A percentile compares a stretch with the other conserved stretches of the same genome.
These are phyloP conservation scores for Vulpes vulpes DNA, from an alignment of 2,113 vertebrate genomes.

Conservation along the genomic window DNA sequence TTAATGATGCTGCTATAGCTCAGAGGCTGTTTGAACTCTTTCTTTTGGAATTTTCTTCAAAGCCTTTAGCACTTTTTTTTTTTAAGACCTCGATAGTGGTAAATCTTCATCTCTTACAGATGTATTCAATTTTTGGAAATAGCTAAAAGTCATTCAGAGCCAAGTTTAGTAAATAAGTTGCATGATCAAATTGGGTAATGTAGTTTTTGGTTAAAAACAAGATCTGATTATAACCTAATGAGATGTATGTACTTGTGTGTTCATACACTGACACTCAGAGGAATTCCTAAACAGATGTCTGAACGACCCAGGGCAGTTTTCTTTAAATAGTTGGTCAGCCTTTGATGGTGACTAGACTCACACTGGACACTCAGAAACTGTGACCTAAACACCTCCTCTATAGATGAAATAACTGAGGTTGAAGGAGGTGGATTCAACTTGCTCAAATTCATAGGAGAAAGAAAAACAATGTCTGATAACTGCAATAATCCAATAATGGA, in stretches of 20 bases:
- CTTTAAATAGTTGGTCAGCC: background rate
- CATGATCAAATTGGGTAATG: slow-evolving; percentile 30
- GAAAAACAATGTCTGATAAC: background rate
- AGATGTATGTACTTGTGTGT: background rate
- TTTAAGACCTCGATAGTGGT: background rate
- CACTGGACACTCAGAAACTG: background rate
- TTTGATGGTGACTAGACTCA: background rate
- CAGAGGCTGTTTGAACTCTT: background rate
- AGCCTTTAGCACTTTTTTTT: background rate
- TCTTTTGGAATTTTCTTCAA: slow-evolving; percentile 63
- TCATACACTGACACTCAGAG: slow-evolving; percentile 9
- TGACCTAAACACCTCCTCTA: background rate
- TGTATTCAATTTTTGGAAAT: slow-evolving; percentile 55
- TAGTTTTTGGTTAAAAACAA: slow-evolving; percentile 41
- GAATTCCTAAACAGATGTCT: slow-evolving; percentile 17
- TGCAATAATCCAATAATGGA: background rate
- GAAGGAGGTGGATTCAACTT: background rate
- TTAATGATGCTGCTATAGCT: background rate
- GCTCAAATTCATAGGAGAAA: background rate
- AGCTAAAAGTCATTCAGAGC: slow-evolving; percentile 45
- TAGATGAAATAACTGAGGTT: background rate
- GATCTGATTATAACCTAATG: slow-evolving; percentile 57
- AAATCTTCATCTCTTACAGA: slow-evolving; percentile 52
- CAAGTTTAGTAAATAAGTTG: slow-evolving; percentile 34
- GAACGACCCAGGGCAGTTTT: background rate